These are phyloP conservation scores for Lacanobia wlatinum DNA, from an alignment of 2,888 invertebrate genomes.

Conservation along the genomic window DNA sequence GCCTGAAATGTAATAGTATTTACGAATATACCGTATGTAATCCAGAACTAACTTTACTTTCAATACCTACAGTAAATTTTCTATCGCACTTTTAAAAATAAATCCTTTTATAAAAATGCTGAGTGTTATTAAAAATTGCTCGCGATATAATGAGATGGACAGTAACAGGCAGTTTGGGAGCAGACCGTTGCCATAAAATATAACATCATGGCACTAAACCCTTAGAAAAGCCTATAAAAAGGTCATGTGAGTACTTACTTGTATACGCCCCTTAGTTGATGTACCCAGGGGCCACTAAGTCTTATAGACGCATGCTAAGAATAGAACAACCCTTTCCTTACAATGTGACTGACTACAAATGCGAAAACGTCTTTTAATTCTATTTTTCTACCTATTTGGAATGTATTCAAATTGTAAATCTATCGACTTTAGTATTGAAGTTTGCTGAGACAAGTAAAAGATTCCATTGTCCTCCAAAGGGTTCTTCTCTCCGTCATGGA, in stretches of 20 bases:
- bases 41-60: background rate
- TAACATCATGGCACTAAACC: slow-evolving; percentile 47
- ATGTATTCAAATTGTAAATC: background rate
- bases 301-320: slow-evolving; percentile 20
- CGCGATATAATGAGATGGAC: slow-evolving; percentile 23
- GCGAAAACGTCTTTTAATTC: background rate
- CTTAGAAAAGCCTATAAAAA: slow-evolving; percentile 49
- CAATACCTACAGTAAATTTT: background rate
- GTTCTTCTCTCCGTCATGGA: background rate
- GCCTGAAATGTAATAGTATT: background rate
- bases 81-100: too few species aligned
- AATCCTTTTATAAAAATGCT: too few species aligned
- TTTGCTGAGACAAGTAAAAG: background rate
- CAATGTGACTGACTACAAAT: background rate
- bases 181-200: slow-evolving; percentile 45
- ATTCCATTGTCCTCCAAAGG: slow-evolving; percentile 7
- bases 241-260: slow-evolving; percentile 25
- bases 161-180: slow-evolving; percentile 26
- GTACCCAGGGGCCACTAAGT: slow-evolving; percentile 1
- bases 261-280: slow-evolving; percentile 25
- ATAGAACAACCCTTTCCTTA: slow-evolving; percentile 20
- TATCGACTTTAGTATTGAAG: background rate
- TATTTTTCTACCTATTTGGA: background rate
- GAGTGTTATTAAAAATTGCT: slow-evolving; percentile 18
- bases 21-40: background rate